Base-by-base conservation (phyloP, 2,888 invertebrate genomes). In the Lasius fuliginosus region DNA sequence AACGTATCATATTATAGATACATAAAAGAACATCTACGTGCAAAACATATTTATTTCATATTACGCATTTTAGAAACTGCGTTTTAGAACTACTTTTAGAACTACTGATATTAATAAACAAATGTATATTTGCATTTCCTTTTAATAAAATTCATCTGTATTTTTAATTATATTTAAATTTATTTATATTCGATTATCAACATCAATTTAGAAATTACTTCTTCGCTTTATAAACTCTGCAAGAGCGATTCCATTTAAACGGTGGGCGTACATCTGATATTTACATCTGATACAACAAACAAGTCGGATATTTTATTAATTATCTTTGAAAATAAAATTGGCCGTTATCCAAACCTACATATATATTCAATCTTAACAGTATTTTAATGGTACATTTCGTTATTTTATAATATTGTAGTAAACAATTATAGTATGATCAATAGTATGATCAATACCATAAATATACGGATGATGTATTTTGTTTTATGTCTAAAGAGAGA, bases 241-340 rank as follows among this genome's bases (percentile, higher is more conserved):
- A 56, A 36, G 56, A 46, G 30, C 30, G 56, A 56, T 56, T 77
- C 15, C n/a, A 56, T 53, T 76, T 40, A 3, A 75, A 62, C 15
- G 11, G n/a, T 8, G 15, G 15, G 12, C 1, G 11, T n/a, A 12
- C 5, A 56, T 40, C 42, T 40, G 5, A n/a, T 23, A 15, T 77
- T 77, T 67, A n/a, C 56, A 56, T 77, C 40, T 77, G 18, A 12
- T 30, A 12, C n/a, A 67, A 77, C 56, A 67, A 76, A 56, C 40
- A 67, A 77, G 58, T 67, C 27, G 5, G 6, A 15, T 18, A 40
- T 15, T 40, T 56, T 18, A 33, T 36, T 53, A 56, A 18, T 56
- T 65, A 40, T 15, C 15, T 42, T n/a, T 67, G 56, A 33, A 68
- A 67, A 67, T n/a, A 68, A 77, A 77, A 68, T 42, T 56, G 56